A percentile compares a stretch with the other conserved stretches of the same genome.
These are phyloP conservation scores for Amphiura filiformis DNA, from an alignment of 35 echinoderm and acorn worm genomes.

Conservation along the genomic window DNA sequence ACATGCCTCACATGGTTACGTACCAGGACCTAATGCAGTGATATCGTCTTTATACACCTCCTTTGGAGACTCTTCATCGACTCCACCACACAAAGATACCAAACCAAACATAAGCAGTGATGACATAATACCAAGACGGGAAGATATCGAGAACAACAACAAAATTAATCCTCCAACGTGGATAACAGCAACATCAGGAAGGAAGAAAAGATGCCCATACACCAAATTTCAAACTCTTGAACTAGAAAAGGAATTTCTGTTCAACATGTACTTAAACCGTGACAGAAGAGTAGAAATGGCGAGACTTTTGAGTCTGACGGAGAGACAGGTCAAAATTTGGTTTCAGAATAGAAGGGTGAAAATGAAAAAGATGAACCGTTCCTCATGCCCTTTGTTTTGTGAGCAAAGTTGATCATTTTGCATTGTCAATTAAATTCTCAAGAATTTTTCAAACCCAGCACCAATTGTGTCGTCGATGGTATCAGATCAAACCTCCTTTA, in stretches of 20 bases:
- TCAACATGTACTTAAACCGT: constrained; percentile 97
- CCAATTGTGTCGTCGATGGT: too few species aligned
- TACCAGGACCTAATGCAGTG: background rate
- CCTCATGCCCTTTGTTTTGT: too few species aligned
- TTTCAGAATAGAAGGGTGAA: constrained; percentile 96
- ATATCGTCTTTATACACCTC: background rate
- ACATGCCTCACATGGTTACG: background rate
- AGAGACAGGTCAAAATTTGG: constrained; percentile 98
- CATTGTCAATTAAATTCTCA: too few species aligned
- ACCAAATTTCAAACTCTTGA: constrained; percentile 97
- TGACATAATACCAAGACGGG: background rate
- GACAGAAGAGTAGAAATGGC: constrained; percentile 93
- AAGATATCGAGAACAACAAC: constrained; percentile 50
- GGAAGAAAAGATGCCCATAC: constrained; percentile 95
- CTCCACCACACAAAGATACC: background rate
- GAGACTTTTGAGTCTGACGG: constrained; percentile 79
- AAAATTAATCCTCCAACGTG: constrained; percentile 70
- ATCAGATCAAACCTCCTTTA: too few species aligned
- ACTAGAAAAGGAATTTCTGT: too few species aligned
- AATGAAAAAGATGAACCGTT: constrained; percentile 92
- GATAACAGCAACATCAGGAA: constrained; percentile 79
- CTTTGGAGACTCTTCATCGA: background rate
- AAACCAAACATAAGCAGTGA: constrained; percentile 2
- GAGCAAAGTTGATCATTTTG: too few species aligned
- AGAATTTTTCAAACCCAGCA: too few species aligned